Base-by-base conservation (phyloP, 1,140 invertebrate species). In the Drosophila prosaltans region DNA sequence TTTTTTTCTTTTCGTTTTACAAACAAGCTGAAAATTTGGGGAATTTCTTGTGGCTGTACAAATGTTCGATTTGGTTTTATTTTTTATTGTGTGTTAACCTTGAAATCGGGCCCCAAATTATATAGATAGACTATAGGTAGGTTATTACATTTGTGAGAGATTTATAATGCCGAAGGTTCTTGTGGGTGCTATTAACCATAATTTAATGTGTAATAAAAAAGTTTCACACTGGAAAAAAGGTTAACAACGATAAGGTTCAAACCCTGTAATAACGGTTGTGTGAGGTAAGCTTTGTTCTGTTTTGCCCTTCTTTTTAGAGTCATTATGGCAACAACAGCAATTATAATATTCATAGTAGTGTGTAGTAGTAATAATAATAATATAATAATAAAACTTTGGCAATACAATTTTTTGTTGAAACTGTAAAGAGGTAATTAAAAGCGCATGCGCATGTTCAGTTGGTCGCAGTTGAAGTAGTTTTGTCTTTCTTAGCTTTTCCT, bases 1-100 rank as follows among this genome's bases (percentile, higher is more conserved):
- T 51, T 51, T 51, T 24, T 16, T 16, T 43, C 10, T 11, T 43
- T 4, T 45, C 4, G 5, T 45, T 64, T 55, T 69, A 70, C 78
- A 78, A 81, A 81, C 69, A 75, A 78, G 78, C 78, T 39, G 72
- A 78, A 78, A 80, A 80, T 80, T 70, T 70, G 70, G 78, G 77
- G 70, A 77, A 74, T 77, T 69, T 77, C 66, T 73, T 66, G 74
- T 59, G 39, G 40, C 39, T 78, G 64, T 64, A 66, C 67, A 58
- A 74, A 65, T 59, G 45, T 62, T 28, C n/a, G 60, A 45, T 21
- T 62, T 24, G 43, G 26, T 41, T 40, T 45, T 40, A 11, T 41
- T 40, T 45, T 40, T 61, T 61, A 9, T 61, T 24, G 59, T 62
- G 21, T 40, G 59, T 62, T 43, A 62, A 62, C 60, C 39, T 59